phyloP scores from a whole-genome alignment of 2,888 invertebrate species.

The Polydrusus pterygomalis region DNA sequence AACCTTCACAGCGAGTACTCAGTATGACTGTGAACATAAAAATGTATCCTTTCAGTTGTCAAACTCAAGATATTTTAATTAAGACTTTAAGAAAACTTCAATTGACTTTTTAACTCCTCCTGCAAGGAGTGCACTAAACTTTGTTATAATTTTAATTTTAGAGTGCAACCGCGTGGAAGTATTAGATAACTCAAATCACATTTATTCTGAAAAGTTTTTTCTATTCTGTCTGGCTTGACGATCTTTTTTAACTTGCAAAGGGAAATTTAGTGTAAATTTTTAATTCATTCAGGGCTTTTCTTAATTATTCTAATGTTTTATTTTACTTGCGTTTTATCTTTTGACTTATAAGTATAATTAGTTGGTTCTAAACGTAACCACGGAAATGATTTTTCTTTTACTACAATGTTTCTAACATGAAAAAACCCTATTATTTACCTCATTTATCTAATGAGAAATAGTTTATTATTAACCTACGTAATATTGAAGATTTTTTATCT shows the following conservation, averaged over 20 bases:
- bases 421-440: too few species aligned
- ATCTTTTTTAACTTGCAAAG: slow-evolving; percentile 3
- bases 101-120: neutral
- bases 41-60: too few species aligned
- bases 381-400: neutral
- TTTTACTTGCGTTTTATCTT: slow-evolving; percentile 33
- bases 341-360: slow-evolving; percentile 22
- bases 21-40: too few species aligned
- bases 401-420: too few species aligned
- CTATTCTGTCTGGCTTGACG: slow-evolving; percentile 1
- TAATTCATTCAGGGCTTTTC: slow-evolving; percentile 38
- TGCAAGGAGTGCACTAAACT: slow-evolving; percentile 55
- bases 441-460: too few species aligned
- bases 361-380: slow-evolving; percentile 1
- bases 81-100: neutral
- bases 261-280: slow-evolving; percentile 30
- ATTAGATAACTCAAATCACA: slow-evolving; percentile 62
- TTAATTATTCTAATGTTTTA: slow-evolving; percentile 42
- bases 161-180: slow-evolving; percentile 60
- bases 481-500: too few species aligned
- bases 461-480: too few species aligned
- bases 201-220: slow-evolving; percentile 50
- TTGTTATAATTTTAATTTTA: slow-evolving; percentile 64
- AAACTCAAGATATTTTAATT: too few species aligned
- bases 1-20: too few species aligned